phyloP scores from a whole-genome alignment of 2,888 invertebrate genomes.

The Encarsia formosa region DNA sequence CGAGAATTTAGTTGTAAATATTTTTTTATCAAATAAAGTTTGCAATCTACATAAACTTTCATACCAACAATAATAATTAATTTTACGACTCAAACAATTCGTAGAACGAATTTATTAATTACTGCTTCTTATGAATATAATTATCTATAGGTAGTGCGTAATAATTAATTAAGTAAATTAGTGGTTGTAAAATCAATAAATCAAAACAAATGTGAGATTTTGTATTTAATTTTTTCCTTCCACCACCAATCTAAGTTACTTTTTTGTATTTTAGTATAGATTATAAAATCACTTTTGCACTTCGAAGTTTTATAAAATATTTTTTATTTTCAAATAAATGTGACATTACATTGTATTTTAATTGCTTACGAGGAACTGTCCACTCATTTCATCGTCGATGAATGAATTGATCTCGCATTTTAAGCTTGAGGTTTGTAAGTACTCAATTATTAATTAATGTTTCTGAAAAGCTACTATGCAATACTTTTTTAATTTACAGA shows the following conservation, averaged over 20 bases:
- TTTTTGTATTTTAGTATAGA: no score
- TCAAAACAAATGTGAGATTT: conserved; percentile 17
- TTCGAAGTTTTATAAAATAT: no score
- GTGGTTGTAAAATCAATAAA: conserved; percentile 46
- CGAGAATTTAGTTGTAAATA: conserved; percentile 42
- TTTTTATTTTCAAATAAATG: no score
- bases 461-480: no score
- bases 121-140: conserved; percentile 46
- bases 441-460: no score
- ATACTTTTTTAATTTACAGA: background rate
- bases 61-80: conserved; percentile 36
- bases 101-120: conserved; percentile 48
- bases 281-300: no score
- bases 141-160: conserved; percentile 43
- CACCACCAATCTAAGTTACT: no score
- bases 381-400: no score
- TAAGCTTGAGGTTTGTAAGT: no score
- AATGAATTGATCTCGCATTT: no score
- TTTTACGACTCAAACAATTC: conserved; percentile 40
- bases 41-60: conserved; percentile 35
- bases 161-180: conserved; percentile 37
- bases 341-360: no score
- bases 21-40: conserved; percentile 48
- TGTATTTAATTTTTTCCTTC: background rate
- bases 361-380: no score